A percentile compares a stretch with the other conserved stretches of the same genome.
Evolutionary conservation across 2,113 vertebrate genomes (phyloP).

Genomic region (Scatophagus argus): DNA sequence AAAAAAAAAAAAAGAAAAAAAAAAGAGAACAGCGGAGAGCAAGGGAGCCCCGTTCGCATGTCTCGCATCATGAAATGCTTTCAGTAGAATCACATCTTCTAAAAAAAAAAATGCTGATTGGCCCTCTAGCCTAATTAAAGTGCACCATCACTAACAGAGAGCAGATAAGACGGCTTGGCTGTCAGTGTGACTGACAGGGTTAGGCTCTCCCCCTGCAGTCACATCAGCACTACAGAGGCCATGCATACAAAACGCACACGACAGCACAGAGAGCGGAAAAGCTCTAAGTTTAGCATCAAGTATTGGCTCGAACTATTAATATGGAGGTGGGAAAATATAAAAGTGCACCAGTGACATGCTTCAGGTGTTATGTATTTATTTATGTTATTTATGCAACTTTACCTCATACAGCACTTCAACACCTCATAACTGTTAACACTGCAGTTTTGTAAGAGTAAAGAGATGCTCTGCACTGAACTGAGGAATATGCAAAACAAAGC

Average conservation of each 20-base stretch:
- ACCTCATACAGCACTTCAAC: constrained; percentile 70
- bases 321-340: constrained; percentile 69
- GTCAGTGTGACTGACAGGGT: constrained; percentile 79
- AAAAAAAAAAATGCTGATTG: constrained; percentile 68
- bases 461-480: constrained; percentile 33
- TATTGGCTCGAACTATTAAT: constrained; percentile 69
- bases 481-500: constrained; percentile 52
- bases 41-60: neutral
- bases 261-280: constrained; percentile 42
- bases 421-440: constrained; percentile 77
- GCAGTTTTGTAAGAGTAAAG: constrained; percentile 68
- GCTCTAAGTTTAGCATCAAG: constrained; percentile 67
- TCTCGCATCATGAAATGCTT: constrained; percentile 61
- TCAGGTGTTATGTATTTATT: constrained; percentile 78
- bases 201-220: constrained; percentile 71
- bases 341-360: constrained; percentile 67
- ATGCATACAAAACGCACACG: constrained; percentile 63
- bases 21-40: constrained; percentile 13
- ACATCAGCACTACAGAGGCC: constrained; percentile 69
- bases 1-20: constrained; percentile 38
- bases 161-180: constrained; percentile 74
- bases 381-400: constrained; percentile 78
- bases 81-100: constrained; percentile 62
- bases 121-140: constrained; percentile 77
- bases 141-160: constrained; percentile 62